These are phyloP conservation scores for Delia radicum DNA, from an alignment of 1,140 invertebrate species.

Conservation along the genomic window DNA sequence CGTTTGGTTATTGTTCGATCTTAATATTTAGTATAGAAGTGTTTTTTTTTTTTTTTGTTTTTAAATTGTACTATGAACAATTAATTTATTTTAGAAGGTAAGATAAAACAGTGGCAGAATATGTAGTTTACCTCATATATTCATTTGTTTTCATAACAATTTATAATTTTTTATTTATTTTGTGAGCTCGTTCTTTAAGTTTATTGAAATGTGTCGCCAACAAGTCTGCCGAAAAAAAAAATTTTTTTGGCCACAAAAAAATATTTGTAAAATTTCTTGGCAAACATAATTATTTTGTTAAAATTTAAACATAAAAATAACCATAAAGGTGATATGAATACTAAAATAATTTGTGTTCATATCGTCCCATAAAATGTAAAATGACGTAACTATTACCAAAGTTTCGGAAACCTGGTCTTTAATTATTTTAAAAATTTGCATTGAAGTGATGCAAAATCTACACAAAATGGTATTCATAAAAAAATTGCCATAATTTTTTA, in stretches of 20 bases:
- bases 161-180: background rate
- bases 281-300: background rate
- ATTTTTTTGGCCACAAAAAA: background rate
- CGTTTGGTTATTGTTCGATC: background rate
- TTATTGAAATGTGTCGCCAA: constrained; percentile 7
- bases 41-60: background rate
- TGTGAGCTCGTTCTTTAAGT: background rate
- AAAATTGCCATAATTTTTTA: too few species aligned
- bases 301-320: background rate
- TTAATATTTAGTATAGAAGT: background rate
- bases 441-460: too few species aligned
- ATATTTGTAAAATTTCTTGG: background rate
- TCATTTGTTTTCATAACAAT: background rate
- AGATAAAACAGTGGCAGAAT: background rate
- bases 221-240: constrained; percentile 13
- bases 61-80: background rate
- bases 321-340: too few species aligned
- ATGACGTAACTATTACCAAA: too few species aligned
- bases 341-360: too few species aligned
- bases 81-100: background rate
- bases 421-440: too few species aligned
- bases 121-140: background rate
- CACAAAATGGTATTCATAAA: too few species aligned
- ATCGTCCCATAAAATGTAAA: too few species aligned
- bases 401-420: too few species aligned